A percentile compares a stretch with the other conserved stretches of the same genome.
Conservation (phyloP, 2,113 vertebrate species). For the Lonchura striata region DNA sequence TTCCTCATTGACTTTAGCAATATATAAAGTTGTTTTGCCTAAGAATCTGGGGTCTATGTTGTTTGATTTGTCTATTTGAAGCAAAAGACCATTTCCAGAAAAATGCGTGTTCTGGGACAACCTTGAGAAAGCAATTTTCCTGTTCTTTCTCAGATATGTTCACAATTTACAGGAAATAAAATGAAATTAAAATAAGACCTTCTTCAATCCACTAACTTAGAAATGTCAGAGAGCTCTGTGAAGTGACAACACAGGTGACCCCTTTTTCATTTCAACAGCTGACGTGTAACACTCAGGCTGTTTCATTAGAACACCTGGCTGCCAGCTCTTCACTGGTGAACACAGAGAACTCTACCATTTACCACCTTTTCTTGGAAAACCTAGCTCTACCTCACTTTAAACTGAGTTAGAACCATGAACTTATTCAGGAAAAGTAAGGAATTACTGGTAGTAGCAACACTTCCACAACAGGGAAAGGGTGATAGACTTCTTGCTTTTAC, state of each 20-base stretch:
- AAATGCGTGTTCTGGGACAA: rapidly evolving
- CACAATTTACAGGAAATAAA: not conserved
- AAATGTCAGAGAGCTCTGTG: not conserved
- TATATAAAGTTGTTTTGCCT: not conserved
- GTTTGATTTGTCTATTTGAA: not conserved
- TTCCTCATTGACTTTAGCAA: not conserved
- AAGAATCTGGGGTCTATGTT: not conserved
- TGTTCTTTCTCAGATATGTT: not conserved
- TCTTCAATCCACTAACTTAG: not conserved
- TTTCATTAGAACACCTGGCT: not conserved
- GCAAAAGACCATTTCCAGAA: not conserved
- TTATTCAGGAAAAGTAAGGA: not conserved
- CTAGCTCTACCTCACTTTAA: not conserved
- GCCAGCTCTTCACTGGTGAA: not conserved
- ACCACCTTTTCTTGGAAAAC: not conserved
- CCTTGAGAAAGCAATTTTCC: not conserved
- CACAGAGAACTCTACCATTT: not conserved
- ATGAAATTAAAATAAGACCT: not conserved
- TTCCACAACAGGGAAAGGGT: not conserved
- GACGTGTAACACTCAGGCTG: not conserved
- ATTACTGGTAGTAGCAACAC: not conserved
- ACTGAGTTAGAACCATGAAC: not conserved
- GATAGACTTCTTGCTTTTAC: not conserved
- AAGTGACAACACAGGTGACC: not conserved
- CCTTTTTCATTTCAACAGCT: not conserved